These are phyloP conservation scores for Eretmocerus hayati DNA, from an alignment of 2,888 invertebrate species.

Conservation along the genomic window DNA sequence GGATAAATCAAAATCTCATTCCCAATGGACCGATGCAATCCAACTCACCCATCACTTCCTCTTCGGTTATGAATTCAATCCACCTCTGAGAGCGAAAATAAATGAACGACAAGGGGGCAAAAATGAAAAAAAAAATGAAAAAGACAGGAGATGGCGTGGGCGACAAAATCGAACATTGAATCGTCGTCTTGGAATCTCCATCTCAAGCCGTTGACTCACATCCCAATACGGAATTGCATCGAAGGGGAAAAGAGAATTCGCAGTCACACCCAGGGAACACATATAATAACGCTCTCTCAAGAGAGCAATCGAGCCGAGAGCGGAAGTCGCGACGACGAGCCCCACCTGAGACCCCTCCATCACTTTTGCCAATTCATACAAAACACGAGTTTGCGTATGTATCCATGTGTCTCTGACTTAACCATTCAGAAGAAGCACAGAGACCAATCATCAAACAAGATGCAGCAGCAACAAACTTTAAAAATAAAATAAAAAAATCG, in stretches of 20 bases:
- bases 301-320: conserved; percentile 23
- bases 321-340: conserved; percentile 13
- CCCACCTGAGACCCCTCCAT: neutral
- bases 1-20: too few species aligned
- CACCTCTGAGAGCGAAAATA: neutral
- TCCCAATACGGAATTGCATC: neutral
- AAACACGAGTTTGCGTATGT: too few species aligned
- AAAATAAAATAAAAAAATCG: neutral
- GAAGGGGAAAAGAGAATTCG: neutral
- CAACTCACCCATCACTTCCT: too few species aligned
- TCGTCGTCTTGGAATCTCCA: neutral
- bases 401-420: too few species aligned
- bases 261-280: conserved; percentile 30
- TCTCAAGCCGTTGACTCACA: conserved; percentile 23
- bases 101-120: neutral
- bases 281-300: conserved; percentile 3
- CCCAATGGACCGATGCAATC: too few species aligned
- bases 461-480: too few species aligned
- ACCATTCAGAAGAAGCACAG: too few species aligned
- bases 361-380: too few species aligned
- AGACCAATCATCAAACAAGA: too few species aligned
- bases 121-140: too few species aligned
- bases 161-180: neutral
- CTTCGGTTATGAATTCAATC: too few species aligned
- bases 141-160: neutral